Conservation (phyloP, 2,113 vertebrate species). For the Hypanus sabinus region DNA sequence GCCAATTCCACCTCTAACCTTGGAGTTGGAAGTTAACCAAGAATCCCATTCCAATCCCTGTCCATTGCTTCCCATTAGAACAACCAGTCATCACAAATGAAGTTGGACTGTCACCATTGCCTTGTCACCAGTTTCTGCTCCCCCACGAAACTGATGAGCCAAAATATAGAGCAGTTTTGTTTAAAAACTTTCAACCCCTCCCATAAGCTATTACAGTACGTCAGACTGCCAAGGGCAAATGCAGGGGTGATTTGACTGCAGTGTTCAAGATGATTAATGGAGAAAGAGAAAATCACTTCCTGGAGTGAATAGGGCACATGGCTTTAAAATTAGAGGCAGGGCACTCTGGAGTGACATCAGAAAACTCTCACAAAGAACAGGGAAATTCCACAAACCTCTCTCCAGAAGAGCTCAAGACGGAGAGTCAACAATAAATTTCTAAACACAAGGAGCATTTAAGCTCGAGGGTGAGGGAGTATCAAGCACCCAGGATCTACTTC, state of each 20-base stretch:
- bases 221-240: not conserved
- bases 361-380: not conserved
- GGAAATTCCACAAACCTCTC: not conserved
- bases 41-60: not conserved
- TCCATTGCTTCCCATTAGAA: not conserved
- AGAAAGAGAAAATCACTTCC: not conserved
- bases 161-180: no score
- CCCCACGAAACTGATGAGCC: no score
- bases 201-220: no score
- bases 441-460: not conserved
- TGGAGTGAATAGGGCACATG: no score
- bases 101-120: no score
- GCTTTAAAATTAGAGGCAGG: not conserved
- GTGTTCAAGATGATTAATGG: not conserved
- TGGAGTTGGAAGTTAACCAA: not conserved
- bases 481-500: no score
- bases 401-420: not conserved
- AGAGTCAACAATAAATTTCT: not conserved
- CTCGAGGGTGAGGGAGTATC: not conserved
- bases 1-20: not conserved
- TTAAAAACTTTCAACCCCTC: no score
- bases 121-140: no score
- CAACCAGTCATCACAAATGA: no score
- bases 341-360: not conserved
- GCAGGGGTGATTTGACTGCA: not conserved